These are phyloP conservation scores for Recurvirostra avosetta DNA, from an alignment of 2,113 vertebrate species.

Conservation along the genomic window DNA sequence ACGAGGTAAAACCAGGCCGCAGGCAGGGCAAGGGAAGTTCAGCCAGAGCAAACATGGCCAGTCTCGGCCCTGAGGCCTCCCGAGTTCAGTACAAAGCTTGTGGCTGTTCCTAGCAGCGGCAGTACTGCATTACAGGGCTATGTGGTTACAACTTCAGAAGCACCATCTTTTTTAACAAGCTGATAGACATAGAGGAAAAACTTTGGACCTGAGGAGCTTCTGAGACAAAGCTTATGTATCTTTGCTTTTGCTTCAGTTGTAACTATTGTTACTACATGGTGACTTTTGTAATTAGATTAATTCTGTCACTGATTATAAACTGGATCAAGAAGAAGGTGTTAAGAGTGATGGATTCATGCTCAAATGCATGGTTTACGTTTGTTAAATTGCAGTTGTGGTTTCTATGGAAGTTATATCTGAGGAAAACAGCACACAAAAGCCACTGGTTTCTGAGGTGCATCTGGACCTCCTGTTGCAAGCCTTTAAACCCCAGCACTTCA, in stretches of 20 bases:
- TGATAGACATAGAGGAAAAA: background rate
- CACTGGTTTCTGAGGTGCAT: background rate
- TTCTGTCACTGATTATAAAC: background rate
- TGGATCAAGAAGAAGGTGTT: background rate
- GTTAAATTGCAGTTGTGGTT: background rate
- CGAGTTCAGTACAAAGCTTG: background rate
- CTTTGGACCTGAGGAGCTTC: fast-evolving
- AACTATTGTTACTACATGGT: background rate
- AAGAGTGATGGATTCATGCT: background rate
- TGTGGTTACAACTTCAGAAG: background rate
- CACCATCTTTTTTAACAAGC: background rate
- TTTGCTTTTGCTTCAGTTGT: background rate
- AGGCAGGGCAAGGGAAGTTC: background rate
- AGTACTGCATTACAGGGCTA: background rate
- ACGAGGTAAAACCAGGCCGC: background rate
- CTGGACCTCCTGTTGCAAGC: background rate
- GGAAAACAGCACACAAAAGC: background rate
- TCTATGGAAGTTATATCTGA: background rate
- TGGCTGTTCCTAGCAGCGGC: background rate
- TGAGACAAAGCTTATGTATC: background rate
- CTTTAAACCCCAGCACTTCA: background rate
- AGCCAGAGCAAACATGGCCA: background rate
- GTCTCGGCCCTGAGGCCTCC: background rate
- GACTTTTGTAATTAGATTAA: background rate
- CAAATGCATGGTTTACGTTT: background rate